phyloP scores from a whole-genome alignment of 2,888 invertebrate genomes.

The Neoaliturus tenellus region DNA sequence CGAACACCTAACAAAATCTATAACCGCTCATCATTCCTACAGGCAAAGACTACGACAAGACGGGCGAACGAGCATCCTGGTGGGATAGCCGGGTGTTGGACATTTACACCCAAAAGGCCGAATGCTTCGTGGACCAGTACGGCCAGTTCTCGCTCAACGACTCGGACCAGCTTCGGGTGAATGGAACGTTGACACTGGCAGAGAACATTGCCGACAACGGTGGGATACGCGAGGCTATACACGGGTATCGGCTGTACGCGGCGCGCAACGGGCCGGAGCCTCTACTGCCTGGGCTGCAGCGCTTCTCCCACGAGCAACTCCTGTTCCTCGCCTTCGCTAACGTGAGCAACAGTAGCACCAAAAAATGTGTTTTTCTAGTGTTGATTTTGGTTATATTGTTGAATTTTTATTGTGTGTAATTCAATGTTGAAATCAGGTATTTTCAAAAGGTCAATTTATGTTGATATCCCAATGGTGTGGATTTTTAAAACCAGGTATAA shows the following conservation, averaged over 20 bases:
- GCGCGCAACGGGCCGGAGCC: constrained; percentile 70
- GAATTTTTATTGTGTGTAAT: too few relatives aligned
- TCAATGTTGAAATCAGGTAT: too few relatives aligned
- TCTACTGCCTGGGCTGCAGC: constrained; percentile 86
- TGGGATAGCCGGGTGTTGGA: constrained; percentile 96
- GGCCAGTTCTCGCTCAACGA: constrained; percentile 83
- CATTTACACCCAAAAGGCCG: constrained; percentile 89
- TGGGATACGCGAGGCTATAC: constrained; percentile 92
- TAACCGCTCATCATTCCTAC: too few relatives aligned
- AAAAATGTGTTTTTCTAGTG: too few relatives aligned
- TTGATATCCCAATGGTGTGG: too few relatives aligned
- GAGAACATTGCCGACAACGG: constrained; percentile 94
- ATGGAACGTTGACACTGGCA: constrained; percentile 66
- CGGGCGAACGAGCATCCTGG: constrained; percentile 77
- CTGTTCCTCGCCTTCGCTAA: constrained; percentile 98
- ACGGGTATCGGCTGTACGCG: constrained; percentile 78
- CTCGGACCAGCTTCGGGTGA: constrained; percentile 78
- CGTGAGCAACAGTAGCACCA: constrained; percentile 74
- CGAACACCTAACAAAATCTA: too few relatives aligned
- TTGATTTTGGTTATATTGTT: too few relatives aligned
- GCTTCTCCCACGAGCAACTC: constrained; percentile 91
- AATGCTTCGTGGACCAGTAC: constrained; percentile 95
- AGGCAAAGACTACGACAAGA: constrained; percentile 67
- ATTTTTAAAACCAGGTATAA: too few relatives aligned
- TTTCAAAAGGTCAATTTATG: too few relatives aligned